Percentiles rank a stretch among this genome's conserved stretches.
Evolutionary conservation across 2,113 vertebrate genomes (phyloP).

Genomic region (Ranitomeya imitator): DNA sequence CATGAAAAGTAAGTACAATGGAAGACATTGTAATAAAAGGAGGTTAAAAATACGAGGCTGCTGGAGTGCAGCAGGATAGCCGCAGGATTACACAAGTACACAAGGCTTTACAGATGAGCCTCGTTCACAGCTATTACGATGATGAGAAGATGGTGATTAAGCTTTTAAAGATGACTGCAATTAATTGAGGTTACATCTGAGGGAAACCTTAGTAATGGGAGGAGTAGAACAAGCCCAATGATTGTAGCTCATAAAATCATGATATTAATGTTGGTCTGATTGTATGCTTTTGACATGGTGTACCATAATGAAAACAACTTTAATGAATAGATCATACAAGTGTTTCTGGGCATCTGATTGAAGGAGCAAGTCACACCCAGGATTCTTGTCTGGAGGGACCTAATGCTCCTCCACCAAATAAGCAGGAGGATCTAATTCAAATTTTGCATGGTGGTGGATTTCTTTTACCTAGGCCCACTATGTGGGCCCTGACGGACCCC

Average conservation of each 20-base stretch:
- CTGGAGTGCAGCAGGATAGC: background rate
- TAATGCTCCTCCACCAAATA: background rate
- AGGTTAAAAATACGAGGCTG: background rate
- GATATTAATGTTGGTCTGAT: background rate
- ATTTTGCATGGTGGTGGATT: background rate
- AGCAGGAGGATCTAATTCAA: background rate
- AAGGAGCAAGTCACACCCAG: too few species aligned
- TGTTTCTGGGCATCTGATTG: background rate
- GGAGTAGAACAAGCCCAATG: background rate
- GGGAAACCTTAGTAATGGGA: background rate
- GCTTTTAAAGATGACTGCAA: conserved; percentile 7
- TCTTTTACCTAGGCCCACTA: background rate
- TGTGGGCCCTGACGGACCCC: too few species aligned
- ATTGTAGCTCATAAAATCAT: background rate
- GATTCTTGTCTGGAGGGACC: too few species aligned
- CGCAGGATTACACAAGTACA: conserved; percentile 4
- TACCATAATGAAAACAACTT: background rate
- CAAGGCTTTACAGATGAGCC: background rate
- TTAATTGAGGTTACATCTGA: conserved; percentile 30
- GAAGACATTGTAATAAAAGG: background rate
- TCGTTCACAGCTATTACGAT: background rate
- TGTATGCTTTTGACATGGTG: background rate
- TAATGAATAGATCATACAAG: background rate
- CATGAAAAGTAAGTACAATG: conserved; percentile 19
- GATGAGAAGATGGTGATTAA: conserved; percentile 19